Conservation (phyloP, 2,888 invertebrate genomes). For the Therioaphis trifolii region DNA sequence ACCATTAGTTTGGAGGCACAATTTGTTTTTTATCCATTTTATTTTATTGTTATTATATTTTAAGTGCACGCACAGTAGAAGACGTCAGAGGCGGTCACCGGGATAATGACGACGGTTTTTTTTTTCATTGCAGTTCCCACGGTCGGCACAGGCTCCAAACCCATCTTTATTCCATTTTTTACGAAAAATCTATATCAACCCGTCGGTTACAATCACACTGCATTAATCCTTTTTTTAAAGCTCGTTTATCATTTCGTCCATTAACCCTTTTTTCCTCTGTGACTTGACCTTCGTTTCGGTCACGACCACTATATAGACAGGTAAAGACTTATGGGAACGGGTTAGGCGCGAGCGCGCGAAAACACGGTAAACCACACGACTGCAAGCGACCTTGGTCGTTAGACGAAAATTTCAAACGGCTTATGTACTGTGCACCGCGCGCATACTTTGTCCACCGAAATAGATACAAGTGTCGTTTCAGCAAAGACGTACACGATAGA, state of each 20-base stretch:
- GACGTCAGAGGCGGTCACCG: slow-evolving; percentile 57
- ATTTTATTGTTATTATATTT: slow-evolving; percentile 59
- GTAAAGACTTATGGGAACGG: slow-evolving; percentile 52
- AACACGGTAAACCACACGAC: slow-evolving; percentile 42
- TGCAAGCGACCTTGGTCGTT: neutral
- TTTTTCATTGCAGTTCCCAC: slow-evolving; percentile 44
- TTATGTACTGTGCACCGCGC: no score
- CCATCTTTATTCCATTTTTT: slow-evolving; percentile 63
- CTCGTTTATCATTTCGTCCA: slow-evolving; percentile 62
- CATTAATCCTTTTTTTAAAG: slow-evolving; percentile 60
- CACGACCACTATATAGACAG: slow-evolving; percentile 30
- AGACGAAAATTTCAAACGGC: no score
- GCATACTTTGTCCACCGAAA: no score
- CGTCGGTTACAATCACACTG: slow-evolving; percentile 44
- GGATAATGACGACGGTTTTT: slow-evolving; percentile 53
- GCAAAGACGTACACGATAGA: neutral
- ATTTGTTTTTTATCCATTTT: slow-evolving; percentile 18
- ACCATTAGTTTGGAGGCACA: slow-evolving; percentile 51
- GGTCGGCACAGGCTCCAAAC: slow-evolving; percentile 55
- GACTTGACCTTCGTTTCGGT: slow-evolving; percentile 58
- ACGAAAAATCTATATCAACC: slow-evolving; percentile 62
- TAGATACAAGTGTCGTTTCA: no score
- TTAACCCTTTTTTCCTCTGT: slow-evolving; percentile 53
- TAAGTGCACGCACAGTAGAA: slow-evolving; percentile 42
- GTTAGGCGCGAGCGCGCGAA: slow-evolving; percentile 54